phyloP scores from a whole-genome alignment of 2,888 invertebrate genomes.

The Chorisops tibialis region DNA sequence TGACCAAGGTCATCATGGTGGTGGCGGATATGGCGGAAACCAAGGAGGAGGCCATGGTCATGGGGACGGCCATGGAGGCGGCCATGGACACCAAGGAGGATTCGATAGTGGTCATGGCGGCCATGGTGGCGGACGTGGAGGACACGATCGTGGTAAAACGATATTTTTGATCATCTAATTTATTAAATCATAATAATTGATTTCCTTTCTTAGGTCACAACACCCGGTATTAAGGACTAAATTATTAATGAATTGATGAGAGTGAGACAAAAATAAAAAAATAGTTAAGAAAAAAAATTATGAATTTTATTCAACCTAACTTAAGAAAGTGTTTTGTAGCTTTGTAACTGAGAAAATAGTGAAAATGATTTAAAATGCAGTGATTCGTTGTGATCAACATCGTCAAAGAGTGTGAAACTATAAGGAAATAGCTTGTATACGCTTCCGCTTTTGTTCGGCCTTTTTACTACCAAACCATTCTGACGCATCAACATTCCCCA shows the following conservation, averaged over 20 bases:
- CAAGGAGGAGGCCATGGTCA: background rate
- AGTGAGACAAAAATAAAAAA: too few relatives aligned
- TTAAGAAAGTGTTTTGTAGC: too few relatives aligned
- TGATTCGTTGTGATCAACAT: too few relatives aligned
- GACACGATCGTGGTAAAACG: background rate
- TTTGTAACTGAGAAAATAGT: too few relatives aligned
- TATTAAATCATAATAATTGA: background rate
- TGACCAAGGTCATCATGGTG: background rate
- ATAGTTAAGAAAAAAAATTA: too few relatives aligned
- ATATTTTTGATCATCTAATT: background rate
- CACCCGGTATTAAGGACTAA: background rate
- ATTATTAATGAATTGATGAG: background rate
- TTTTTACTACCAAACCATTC: too few relatives aligned
- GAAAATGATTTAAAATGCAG: too few relatives aligned
- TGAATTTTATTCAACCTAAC: too few relatives aligned
- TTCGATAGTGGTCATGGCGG: background rate
- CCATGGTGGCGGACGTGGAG: background rate
- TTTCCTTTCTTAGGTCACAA: background rate
- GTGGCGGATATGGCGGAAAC: background rate
- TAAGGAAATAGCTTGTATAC: too few relatives aligned
- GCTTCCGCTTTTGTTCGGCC: too few relatives aligned
- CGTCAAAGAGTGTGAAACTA: too few relatives aligned
- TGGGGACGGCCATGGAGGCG: background rate
- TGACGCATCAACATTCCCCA: too few relatives aligned
- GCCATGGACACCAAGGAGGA: background rate